phyloP scores from a whole-genome alignment of 2,113 vertebrate genomes.

The Trachemys scripta region DNA sequence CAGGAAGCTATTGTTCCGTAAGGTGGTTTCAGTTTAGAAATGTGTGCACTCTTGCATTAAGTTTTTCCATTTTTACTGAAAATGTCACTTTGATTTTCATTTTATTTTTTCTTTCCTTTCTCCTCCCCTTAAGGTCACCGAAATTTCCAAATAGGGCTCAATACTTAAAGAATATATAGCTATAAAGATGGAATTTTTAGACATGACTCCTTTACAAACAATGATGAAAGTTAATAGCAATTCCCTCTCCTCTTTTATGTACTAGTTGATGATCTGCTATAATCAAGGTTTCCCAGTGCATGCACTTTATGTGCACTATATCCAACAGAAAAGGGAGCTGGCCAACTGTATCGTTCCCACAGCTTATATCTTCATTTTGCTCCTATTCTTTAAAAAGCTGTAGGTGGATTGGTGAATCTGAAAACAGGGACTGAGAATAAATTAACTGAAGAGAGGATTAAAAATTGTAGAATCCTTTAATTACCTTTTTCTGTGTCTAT shows the following conservation, averaged over 20 bases:
- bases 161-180: not conserved
- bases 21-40: not conserved
- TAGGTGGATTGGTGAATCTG: not conserved
- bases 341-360: not conserved
- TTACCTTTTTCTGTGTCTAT: not conserved
- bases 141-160: not conserved
- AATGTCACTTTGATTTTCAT: not conserved
- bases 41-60: not conserved
- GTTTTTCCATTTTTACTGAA: not conserved
- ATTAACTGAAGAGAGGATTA: not conserved
- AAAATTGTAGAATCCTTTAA: not conserved
- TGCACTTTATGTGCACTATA: not conserved
- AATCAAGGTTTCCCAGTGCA: slow-evolving; percentile 1
- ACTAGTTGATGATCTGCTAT: not conserved
- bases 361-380: not conserved
- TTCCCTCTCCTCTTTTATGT: not conserved
- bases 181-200: not conserved
- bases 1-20: not conserved
- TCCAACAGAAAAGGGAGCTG: not conserved
- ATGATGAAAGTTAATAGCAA: not conserved
- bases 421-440: not conserved
- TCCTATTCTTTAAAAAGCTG: not conserved
- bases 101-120: not conserved
- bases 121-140: not conserved
- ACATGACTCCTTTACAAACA: not conserved